These are phyloP conservation scores for Drosophila macrothrix DNA, from an alignment of 2,888 invertebrate species.

Conservation along the genomic window DNA sequence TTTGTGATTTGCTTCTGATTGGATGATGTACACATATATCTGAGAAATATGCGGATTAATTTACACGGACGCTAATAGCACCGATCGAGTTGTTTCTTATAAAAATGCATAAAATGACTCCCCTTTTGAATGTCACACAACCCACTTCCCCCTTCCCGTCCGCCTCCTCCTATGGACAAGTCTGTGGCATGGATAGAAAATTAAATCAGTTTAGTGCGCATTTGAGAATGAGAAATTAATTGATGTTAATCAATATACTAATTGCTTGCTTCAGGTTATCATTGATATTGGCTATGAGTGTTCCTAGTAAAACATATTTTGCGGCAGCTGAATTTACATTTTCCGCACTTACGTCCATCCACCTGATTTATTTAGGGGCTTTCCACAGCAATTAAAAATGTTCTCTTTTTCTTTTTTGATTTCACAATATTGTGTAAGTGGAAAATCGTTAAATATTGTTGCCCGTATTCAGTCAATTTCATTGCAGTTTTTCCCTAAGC, in stretches of 20 bases:
- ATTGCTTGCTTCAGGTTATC: conserved; percentile 19
- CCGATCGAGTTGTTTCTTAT: conserved; percentile 49
- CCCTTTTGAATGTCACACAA: neutral
- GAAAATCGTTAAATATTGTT: neutral
- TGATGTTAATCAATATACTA: conserved; percentile 36
- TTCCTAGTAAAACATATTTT: neutral
- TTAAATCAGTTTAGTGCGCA: conserved; percentile 59
- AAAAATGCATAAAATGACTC: conserved; percentile 49
- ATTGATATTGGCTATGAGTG: neutral
- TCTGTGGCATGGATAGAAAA: conserved; percentile 24
- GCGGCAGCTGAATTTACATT: neutral
- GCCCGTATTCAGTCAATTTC: conserved; percentile 35
- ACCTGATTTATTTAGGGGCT: neutral
- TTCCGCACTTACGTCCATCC: neutral
- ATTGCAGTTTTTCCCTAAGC: conserved; percentile 27
- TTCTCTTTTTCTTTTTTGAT: neutral
- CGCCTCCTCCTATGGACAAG: neutral
- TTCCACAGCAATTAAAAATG: neutral
- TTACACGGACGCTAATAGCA: conserved; percentile 32
- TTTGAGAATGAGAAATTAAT: conserved; percentile 50
- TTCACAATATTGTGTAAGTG: neutral
- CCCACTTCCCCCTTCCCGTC: neutral
- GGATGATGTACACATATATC: conserved; percentile 26
- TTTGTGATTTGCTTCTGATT: neutral
- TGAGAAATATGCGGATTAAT: conserved; percentile 39